phyloP scores from a whole-genome alignment of 1,140 invertebrate species.

The Drosophila grimshawi region DNA sequence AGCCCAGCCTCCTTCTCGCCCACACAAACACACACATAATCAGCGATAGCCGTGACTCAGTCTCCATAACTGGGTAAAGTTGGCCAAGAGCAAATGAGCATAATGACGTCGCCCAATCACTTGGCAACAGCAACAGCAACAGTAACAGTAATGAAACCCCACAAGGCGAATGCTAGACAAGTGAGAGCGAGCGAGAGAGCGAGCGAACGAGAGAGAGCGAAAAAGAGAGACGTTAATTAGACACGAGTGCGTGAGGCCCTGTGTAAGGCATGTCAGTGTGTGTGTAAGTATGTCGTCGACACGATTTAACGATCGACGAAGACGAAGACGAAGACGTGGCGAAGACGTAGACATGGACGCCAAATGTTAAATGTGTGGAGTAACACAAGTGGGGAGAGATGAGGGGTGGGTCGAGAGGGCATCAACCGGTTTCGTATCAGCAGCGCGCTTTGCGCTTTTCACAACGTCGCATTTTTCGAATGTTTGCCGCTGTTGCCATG shows the following conservation, averaged over 20 bases:
- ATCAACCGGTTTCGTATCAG: constrained; percentile 72
- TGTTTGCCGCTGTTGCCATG: constrained; percentile 60
- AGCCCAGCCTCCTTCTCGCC: constrained; percentile 24
- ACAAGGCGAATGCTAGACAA: constrained; percentile 7
- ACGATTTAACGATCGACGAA: constrained; percentile 51
- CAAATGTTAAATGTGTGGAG: constrained; percentile 4
- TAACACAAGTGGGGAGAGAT: not conserved
- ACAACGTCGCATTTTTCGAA: constrained; percentile 20
- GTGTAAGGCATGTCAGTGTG: constrained; percentile 10
- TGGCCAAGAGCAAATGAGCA: constrained; percentile 59
- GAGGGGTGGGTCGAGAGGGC: not conserved
- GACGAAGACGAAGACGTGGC: constrained; percentile 27
- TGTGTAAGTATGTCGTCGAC: constrained; percentile 58
- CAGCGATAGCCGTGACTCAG: constrained; percentile 46
- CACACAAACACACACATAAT: constrained; percentile 11
- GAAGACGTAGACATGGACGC: constrained; percentile 21
- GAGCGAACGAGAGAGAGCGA: not conserved
- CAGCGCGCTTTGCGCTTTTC: constrained; percentile 16
- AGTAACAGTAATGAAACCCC: constrained; percentile 26
- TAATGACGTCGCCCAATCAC: constrained; percentile 49
- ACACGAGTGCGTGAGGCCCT: constrained; percentile 1
- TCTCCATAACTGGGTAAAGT: constrained; percentile 39
- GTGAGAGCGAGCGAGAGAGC: not conserved
- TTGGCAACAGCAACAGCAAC: constrained; percentile 51
- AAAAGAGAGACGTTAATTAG: constrained; percentile 31